A percentile compares a stretch with the other conserved stretches of the same genome.
Conservation (phyloP, 2,113 vertebrate species). For the Pundamilia nyererei region DNA sequence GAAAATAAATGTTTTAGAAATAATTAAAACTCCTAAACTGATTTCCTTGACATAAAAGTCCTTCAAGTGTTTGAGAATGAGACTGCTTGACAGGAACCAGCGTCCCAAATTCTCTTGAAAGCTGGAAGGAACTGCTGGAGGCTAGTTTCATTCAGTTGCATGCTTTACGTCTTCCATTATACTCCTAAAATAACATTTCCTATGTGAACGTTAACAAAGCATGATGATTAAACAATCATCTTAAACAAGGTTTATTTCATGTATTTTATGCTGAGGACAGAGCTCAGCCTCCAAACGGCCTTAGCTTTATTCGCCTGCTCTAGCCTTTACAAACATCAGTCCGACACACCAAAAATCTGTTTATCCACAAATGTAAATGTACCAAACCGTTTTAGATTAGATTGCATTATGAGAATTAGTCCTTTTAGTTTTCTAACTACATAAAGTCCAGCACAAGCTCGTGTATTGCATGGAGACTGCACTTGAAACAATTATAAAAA, state of each 20-base stretch:
- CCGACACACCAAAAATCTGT: neutral
- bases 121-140: neutral
- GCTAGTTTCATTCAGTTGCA: neutral
- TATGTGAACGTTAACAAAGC: neutral
- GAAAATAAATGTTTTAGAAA: neutral
- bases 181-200: neutral
- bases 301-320: slow-evolving; percentile 47
- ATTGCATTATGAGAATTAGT: slow-evolving; percentile 61
- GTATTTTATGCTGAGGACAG: neutral
- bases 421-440: slow-evolving; percentile 25
- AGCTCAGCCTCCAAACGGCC: slow-evolving; percentile 36
- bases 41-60: neutral
- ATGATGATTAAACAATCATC: neutral
- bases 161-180: slow-evolving; percentile 50
- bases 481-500: neutral
- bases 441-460: slow-evolving; percentile 3
- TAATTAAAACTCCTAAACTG: neutral
- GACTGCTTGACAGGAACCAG: neutral
- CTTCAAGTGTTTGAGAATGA: neutral
- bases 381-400: neutral
- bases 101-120: neutral
- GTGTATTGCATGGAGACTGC: slow-evolving; percentile 52
- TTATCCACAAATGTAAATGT: slow-evolving; percentile 28
- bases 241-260: neutral
- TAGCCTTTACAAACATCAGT: slow-evolving; percentile 28